A percentile compares a stretch with the other conserved stretches of the same genome.
These are phyloP conservation scores for Seira ritae DNA, from an alignment of 2,888 invertebrate genomes.

Conservation along the genomic window DNA sequence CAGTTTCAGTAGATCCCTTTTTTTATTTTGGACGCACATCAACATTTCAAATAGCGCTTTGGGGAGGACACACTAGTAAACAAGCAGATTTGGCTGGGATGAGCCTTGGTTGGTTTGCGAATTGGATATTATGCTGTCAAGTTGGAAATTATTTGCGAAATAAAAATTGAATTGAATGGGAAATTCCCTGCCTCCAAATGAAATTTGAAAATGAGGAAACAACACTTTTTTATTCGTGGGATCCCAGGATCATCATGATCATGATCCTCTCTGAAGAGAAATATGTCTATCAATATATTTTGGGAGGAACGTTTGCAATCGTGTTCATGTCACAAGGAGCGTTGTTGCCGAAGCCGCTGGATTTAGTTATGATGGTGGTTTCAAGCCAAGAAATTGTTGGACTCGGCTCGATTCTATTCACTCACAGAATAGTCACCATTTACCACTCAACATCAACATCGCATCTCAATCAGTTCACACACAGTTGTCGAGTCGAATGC, in stretches of 20 bases:
- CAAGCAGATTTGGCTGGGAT: conserved; percentile 17
- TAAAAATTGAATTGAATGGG: conserved; percentile 8
- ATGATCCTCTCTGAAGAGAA: not conserved
- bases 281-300: conserved; percentile 12
- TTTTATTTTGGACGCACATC: conserved; percentile 16
- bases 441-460: not conserved
- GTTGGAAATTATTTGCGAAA: conserved; percentile 13
- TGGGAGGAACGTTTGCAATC: not conserved
- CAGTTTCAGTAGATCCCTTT: conserved; percentile 4
- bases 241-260: too few species aligned
- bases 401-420: not conserved
- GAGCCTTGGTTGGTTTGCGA: not conserved
- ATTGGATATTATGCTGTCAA: conserved; percentile 11
- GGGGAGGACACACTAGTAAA: conserved; percentile 4
- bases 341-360: not conserved
- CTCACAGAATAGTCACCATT: not conserved
- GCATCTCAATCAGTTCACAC: too few species aligned
- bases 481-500: not conserved
- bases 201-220: conserved; percentile 12
- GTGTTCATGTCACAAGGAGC: conserved; percentile 4
- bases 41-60: conserved; percentile 17
- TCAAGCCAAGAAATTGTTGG: not conserved
- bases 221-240: too few species aligned
- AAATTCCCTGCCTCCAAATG: conserved; percentile 11
- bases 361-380: conserved; percentile 15